These are phyloP conservation scores for Glaucomys volans DNA, from an alignment of 2,113 vertebrate genomes.

Conservation along the genomic window DNA sequence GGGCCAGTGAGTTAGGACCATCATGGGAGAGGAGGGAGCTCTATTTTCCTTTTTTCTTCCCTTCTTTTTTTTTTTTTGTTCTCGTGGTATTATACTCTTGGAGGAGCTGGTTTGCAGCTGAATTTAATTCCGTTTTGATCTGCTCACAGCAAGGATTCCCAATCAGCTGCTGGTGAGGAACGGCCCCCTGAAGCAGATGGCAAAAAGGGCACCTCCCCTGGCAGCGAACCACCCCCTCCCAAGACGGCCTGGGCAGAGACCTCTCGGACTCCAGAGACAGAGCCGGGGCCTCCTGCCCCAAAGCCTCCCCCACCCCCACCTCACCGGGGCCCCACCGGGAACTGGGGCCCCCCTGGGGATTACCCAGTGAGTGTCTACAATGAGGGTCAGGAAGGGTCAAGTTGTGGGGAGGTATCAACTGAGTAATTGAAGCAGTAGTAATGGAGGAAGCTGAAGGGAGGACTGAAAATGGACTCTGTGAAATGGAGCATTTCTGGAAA, in stretches of 20 bases:
- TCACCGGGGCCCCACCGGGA: constrained; percentile 85
- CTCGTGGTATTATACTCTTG: not conserved
- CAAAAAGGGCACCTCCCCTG: constrained; percentile 86
- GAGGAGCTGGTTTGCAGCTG: not conserved
- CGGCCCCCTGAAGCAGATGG: constrained; percentile 80
- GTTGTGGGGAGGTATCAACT: constrained; percentile 11
- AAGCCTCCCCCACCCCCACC: constrained; percentile 80
- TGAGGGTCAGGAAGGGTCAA: not conserved
- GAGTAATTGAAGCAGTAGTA: not conserved
- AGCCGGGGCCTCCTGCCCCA: constrained; percentile 74
- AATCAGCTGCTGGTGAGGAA: constrained; percentile 76
- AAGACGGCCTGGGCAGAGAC: constrained; percentile 93
- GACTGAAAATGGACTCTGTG: not conserved
- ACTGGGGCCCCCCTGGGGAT: constrained; percentile 86
- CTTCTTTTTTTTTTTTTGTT: not conserved
- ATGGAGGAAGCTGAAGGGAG: not conserved
- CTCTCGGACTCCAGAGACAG: constrained; percentile 77
- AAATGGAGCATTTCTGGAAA: not conserved
- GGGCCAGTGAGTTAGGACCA: constrained; percentile 83
- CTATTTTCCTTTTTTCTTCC: not conserved
- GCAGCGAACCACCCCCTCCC: constrained; percentile 86
- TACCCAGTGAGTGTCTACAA: constrained; percentile 89
- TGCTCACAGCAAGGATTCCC: constrained; percentile 77
- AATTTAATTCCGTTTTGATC: constrained; percentile 46
- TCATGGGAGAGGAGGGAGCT: not conserved